These are phyloP conservation scores for Acromyrmex echinatior DNA, from an alignment of 1,140 invertebrate genomes.

Conservation along the genomic window DNA sequence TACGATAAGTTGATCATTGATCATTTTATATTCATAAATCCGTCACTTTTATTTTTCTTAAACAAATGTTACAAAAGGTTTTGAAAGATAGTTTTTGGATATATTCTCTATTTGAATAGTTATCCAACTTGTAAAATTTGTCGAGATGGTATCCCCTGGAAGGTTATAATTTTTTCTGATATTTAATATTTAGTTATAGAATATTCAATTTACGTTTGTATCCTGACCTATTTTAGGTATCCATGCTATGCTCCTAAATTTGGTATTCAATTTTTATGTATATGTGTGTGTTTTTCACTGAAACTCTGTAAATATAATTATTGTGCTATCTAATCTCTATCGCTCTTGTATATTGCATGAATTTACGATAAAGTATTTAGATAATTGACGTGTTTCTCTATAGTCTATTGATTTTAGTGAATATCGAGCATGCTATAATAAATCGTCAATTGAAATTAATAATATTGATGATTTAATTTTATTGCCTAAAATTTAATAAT, in stretches of 20 bases:
- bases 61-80: constrained; percentile 5
- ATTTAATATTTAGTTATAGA: constrained; percentile 58
- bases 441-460: constrained; percentile 32
- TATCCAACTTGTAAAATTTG: constrained; percentile 20
- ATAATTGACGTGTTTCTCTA: constrained; percentile 40
- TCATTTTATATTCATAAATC: constrained; percentile 18
- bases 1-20: not conserved
- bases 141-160: constrained; percentile 11
- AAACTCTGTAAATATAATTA: constrained; percentile 32
- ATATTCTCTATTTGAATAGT: constrained; percentile 33
- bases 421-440: constrained; percentile 30
- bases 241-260: constrained; percentile 27
- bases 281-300: constrained; percentile 18
- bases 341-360: constrained; percentile 40
- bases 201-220: constrained; percentile 9
- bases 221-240: constrained; percentile 23
- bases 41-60: constrained; percentile 1
- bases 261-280: constrained; percentile 36
- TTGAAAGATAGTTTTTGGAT: constrained; percentile 4
- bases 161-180: constrained; percentile 37
- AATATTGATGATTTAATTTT: constrained; percentile 9
- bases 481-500: constrained; percentile 4
- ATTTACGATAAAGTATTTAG: constrained; percentile 27
- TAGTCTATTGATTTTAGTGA: constrained; percentile 23
- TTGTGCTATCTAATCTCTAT: constrained; percentile 10